A percentile compares a stretch with the other conserved stretches of the same genome.
Conservation (phyloP, 2,797 vertebrate species). For the Sus cebifrons region DNA sequence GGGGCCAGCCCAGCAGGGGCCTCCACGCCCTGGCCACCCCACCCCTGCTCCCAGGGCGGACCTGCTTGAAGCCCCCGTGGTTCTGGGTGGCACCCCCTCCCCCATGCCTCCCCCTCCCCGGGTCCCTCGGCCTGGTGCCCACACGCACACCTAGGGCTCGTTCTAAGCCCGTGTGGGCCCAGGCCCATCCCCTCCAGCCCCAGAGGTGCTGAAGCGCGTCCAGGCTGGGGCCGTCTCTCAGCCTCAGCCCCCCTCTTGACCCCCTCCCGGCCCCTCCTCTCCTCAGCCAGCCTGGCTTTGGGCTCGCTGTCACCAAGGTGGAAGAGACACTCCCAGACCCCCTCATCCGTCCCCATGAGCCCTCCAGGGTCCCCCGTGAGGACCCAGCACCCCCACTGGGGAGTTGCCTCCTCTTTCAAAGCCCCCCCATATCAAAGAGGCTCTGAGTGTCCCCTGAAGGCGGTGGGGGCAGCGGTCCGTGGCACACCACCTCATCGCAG, state of each 20-base stretch:
- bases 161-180: too few species aligned
- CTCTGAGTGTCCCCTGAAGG: too few species aligned
- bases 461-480: too few species aligned
- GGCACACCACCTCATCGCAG: too few species aligned
- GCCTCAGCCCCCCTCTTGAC: not conserved
- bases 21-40: accelerated
- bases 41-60: not conserved
- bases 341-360: too few species aligned
- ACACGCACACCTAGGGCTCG: too few species aligned
- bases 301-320: not conserved
- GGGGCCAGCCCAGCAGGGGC: not conserved
- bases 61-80: not conserved
- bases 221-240: not conserved
- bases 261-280: not conserved
- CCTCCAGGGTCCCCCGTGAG: too few species aligned
- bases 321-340: not conserved
- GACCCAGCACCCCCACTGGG: too few species aligned
- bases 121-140: not conserved
- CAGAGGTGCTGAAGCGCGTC: accelerated
- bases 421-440: too few species aligned
- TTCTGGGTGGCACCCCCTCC: accelerated
- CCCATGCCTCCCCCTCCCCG: not conserved
- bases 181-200: not conserved
- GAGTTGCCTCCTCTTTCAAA: too few species aligned
- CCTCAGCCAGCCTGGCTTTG: not conserved